Evolutionary conservation across 2,797 vertebrate genomes (phyloP).

Genomic region (Myotis daubentonii): DNA sequence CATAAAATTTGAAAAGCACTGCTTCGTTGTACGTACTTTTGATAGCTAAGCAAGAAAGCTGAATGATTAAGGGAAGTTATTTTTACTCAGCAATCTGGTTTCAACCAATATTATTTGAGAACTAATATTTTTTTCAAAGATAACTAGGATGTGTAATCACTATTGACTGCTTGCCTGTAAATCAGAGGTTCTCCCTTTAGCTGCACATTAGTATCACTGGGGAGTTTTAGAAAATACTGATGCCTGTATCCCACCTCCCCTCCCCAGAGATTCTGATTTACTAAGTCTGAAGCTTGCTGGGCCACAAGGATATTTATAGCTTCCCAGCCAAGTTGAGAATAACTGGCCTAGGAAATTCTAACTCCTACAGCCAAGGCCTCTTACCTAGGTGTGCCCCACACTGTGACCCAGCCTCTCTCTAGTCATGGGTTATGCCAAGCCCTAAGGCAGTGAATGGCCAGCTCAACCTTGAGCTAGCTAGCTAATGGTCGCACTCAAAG

Average conservation of each 20-base stretch:
- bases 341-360: background rate
- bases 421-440: background rate
- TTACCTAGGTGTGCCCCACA: background rate
- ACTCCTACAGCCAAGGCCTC: background rate
- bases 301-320: background rate
- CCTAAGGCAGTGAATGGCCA: background rate
- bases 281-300: background rate
- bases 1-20: background rate
- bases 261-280: conserved; percentile 20
- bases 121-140: background rate
- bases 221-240: background rate
- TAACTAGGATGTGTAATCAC: background rate
- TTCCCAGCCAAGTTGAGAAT: background rate
- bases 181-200: background rate
- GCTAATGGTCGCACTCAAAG: background rate
- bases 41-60: background rate
- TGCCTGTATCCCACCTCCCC: background rate
- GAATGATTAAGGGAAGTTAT: background rate
- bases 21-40: background rate
- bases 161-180: background rate
- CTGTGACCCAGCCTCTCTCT: background rate
- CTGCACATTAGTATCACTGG: background rate
- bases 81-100: background rate
- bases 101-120: conserved; percentile 12
- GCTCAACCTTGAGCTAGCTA: background rate